A percentile compares a stretch with the other conserved stretches of the same genome.
Evolutionary conservation across 2,888 invertebrate genomes (phyloP).

Genomic region (Elgonia sp.): DNA sequence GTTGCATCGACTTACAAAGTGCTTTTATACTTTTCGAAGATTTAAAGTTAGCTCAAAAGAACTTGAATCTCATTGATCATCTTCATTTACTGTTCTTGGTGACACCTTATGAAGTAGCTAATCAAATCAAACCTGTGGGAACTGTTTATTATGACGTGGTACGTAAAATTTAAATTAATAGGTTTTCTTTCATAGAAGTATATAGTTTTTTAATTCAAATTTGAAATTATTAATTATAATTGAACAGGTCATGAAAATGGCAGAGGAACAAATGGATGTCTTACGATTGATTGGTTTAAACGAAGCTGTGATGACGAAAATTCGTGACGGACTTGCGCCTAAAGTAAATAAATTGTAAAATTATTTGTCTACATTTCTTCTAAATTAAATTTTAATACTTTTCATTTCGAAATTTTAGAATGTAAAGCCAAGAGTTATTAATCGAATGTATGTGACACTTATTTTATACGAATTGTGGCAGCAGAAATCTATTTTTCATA

Average conservation of each 20-base stretch:
- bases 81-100: slow-evolving; percentile 96
- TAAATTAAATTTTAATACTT: background rate
- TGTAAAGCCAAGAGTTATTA: slow-evolving; percentile 89
- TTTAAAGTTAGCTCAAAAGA: slow-evolving; percentile 91
- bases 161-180: slow-evolving; percentile 79
- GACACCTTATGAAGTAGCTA: slow-evolving; percentile 92
- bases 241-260: slow-evolving; percentile 87
- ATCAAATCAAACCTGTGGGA: slow-evolving; percentile 88
- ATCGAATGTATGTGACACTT: slow-evolving; percentile 94
- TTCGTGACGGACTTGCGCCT: slow-evolving; percentile 83
- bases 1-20: slow-evolving; percentile 92
- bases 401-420: slow-evolving; percentile 86
- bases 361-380: background rate
- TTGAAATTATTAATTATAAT: background rate
- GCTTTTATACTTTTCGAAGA: slow-evolving; percentile 93
- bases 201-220: background rate
- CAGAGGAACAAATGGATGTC: slow-evolving; percentile 89
- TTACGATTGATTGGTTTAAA: slow-evolving; percentile 93
- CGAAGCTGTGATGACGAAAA: slow-evolving; percentile 88
- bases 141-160: slow-evolving; percentile 89
- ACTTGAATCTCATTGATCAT: slow-evolving; percentile 93
- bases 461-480: slow-evolving; percentile 94
- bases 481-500: slow-evolving; percentile 89
- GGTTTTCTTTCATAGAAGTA: background rate
- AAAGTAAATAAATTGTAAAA: slow-evolving; percentile 80